phyloP scores from a whole-genome alignment of 1,140 invertebrate species.

The Lucilia sericata region DNA sequence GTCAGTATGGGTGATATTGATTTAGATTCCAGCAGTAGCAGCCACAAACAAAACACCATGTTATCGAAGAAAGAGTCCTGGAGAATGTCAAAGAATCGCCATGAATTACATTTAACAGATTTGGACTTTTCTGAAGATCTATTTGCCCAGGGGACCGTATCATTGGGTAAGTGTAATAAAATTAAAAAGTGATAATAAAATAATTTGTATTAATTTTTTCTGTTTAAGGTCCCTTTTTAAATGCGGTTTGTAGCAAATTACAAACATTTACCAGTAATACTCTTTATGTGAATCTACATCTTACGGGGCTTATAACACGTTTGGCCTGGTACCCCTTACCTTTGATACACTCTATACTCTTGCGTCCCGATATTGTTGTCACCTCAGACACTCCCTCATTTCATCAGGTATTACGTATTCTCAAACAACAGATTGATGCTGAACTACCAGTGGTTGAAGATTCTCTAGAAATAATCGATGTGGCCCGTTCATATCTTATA shows the following conservation, averaged over 20 bases:
- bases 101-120: conserved; percentile 62
- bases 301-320: conserved; percentile 88
- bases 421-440: conserved; percentile 89
- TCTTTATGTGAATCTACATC: conserved; percentile 87
- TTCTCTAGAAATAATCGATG: conserved; percentile 76
- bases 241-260: conserved; percentile 83
- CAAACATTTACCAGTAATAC: conserved; percentile 88
- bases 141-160: conserved; percentile 67
- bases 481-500: conserved; percentile 81
- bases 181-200: not conserved
- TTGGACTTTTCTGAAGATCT: conserved; percentile 68
- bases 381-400: conserved; percentile 92
- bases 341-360: conserved; percentile 85
- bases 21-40: conserved; percentile 38
- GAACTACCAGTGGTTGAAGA: conserved; percentile 80
- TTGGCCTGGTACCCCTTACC: conserved; percentile 90
- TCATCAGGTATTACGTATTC: conserved; percentile 86
- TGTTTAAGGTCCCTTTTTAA: conserved; percentile 83
- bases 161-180: conserved; percentile 56
- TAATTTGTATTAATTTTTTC: not conserved
- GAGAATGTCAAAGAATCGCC: conserved; percentile 66
- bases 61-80: conserved; percentile 57
- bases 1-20: conserved; percentile 47
- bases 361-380: conserved; percentile 88
- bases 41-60: conserved; percentile 18